These are phyloP conservation scores for Tetragnatha versicolor DNA, from an alignment of 1,140 invertebrate species.

Conservation along the genomic window DNA sequence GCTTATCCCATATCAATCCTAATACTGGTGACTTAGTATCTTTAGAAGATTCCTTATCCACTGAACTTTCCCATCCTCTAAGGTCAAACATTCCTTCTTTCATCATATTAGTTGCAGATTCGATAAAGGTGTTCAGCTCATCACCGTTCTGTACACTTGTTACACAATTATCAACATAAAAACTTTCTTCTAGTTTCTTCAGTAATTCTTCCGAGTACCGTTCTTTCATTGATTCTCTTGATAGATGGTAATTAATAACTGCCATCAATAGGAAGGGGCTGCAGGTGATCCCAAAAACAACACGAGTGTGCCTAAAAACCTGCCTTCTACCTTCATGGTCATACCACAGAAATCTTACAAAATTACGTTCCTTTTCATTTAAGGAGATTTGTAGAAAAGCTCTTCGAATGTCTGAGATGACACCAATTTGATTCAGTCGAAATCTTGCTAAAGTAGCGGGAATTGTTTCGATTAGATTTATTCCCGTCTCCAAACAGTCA, in stretches of 20 bases:
- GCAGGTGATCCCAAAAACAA: constrained; percentile 6
- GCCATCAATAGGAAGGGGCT: constrained; percentile 2
- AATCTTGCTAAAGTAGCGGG: no score
- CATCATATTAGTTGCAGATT: constrained; percentile 12
- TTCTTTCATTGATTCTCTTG: constrained; percentile 6
- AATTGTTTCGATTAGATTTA: no score
- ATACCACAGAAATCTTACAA: constrained; percentile 25
- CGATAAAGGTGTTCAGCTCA: neutral
- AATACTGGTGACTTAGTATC: neutral
- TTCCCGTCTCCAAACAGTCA: no score
- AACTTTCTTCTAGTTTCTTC: neutral
- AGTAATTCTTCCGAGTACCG: neutral
- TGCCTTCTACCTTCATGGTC: neutral
- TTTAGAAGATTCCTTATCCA: neutral
- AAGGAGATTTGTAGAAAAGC: constrained; percentile 26
- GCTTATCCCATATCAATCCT: constrained; percentile 7
- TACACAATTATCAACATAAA: constrained; percentile 21
- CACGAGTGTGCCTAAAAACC: neutral
- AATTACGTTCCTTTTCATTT: constrained; percentile 3
- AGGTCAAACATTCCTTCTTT: constrained; percentile 5
- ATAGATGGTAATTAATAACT: constrained; percentile 9
- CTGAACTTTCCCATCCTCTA: constrained; percentile 5
- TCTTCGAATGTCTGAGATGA: constrained; percentile 17
- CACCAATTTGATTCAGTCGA: neutral
- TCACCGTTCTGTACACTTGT: neutral